Evolutionary conservation across 2,113 vertebrate species (phyloP).

Genomic region (Limanda limanda): DNA sequence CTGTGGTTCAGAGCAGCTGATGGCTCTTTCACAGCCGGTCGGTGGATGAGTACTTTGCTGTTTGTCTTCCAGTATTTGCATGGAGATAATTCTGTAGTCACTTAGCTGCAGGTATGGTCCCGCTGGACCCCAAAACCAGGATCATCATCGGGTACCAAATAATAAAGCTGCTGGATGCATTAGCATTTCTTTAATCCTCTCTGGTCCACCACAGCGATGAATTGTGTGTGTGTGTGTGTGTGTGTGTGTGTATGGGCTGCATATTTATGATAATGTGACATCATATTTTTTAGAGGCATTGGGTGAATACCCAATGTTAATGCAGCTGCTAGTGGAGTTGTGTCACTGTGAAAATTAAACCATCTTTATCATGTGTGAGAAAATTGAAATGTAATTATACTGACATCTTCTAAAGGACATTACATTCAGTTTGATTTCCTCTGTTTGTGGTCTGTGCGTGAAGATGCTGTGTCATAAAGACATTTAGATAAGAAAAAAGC

Average conservation of each 20-base stretch:
- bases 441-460: neutral
- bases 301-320: conserved; percentile 2
- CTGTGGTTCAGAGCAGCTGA: conserved; percentile 39
- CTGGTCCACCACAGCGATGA: conserved; percentile 45
- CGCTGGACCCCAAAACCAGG: conserved; percentile 32
- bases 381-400: conserved; percentile 36
- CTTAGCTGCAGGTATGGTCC: conserved; percentile 59
- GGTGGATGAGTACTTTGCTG: conserved; percentile 24
- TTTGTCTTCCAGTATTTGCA: conserved; percentile 59
- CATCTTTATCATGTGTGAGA: conserved; percentile 43
- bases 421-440: conserved; percentile 19
- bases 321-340: conserved; percentile 28
- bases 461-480: too few species aligned
- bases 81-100: conserved; percentile 27
- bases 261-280: conserved; percentile 61
- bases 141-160: conserved; percentile 46
- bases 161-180: conserved; percentile 60
- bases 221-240: conserved; percentile 25
- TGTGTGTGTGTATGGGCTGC: conserved; percentile 30
- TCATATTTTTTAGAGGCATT: conserved; percentile 20
- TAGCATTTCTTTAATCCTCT: conserved; percentile 70
- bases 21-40: conserved; percentile 35
- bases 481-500: neutral
- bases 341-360: neutral
- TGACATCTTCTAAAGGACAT: neutral